phyloP scores from a whole-genome alignment of 1,140 invertebrate species.

The Acromyrmex heyeri region DNA sequence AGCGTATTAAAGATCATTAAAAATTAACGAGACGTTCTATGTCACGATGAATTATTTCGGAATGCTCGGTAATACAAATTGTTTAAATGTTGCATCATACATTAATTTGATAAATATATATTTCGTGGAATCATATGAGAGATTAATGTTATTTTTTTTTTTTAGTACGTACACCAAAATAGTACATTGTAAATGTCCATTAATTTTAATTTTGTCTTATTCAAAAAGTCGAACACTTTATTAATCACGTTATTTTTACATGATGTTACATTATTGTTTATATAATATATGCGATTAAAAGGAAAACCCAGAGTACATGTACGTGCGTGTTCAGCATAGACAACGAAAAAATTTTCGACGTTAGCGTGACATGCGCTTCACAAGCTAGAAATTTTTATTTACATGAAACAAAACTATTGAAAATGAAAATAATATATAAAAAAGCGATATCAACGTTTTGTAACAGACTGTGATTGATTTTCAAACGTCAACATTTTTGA shows the following conservation, averaged over 20 bases:
- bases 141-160: background rate
- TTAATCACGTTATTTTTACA: background rate
- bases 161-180: background rate
- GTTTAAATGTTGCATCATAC: background rate
- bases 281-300: conserved; percentile 4
- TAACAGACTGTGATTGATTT: background rate
- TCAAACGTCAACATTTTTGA: background rate
- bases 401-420: conserved; percentile 15
- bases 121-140: background rate
- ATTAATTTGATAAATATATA: background rate
- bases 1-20: background rate
- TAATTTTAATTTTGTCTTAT: conserved; percentile 14
- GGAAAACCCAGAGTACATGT: background rate
- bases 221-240: background rate
- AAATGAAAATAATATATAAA: conserved; percentile 27
- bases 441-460: background rate
- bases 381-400: conserved; percentile 24
- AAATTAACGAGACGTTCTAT: background rate
- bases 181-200: background rate
- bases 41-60: too few species aligned
- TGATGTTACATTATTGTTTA: background rate
- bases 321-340: background rate
- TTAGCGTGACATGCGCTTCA: conserved; percentile 36
- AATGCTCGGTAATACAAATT: too few species aligned
- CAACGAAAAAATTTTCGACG: conserved; percentile 42